Base-by-base conservation (phyloP, 2,113 vertebrate genomes). In the Phoenicopterus ruber region DNA sequence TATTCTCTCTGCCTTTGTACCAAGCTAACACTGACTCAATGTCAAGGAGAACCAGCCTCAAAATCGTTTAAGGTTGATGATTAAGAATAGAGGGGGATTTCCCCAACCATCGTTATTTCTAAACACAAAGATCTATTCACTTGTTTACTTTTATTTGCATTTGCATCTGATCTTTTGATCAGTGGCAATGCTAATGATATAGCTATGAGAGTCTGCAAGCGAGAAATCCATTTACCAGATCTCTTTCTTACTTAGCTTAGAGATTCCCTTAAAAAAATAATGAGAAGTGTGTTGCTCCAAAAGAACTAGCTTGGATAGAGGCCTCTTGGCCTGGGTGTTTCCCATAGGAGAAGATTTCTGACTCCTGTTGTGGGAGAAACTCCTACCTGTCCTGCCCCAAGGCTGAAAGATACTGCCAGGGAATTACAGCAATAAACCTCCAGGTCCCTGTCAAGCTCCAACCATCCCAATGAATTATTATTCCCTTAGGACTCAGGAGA, bases 391-490 rank as follows among this genome's bases (percentile, higher is more conserved):
- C 93, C 91, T 86, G 55, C 62, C 93, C 67, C n/a, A 80, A 73
- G 82, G 84, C 58, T 34, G 62, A 72, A 91, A 94, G 88, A 82
- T 20, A 85, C 54, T 95, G 93, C 86, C 93, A 97, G 84, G 62
- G 86, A 95, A 93, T 82, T 93, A 82, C 29, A 82, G 82, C 57
- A 95, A 94, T 87, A 94, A 82, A 91, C 58, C 65, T 85, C 54
- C 78, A 87, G 46, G 78, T 87, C 71, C n/a, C 58, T 88, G 91
- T 77, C 91, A 95, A 89, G 38, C 38, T 85, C 66, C 73, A 96
- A 85, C 54, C 66, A 91, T 19, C n/a, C 66, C 74, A 34, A 13
- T 77, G 78, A 94, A 22, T 95, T 95, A 86, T 93, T 82, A 79
- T 38, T 77, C 81, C 93, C 89, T 69, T 42, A 90, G 70, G 77